A percentile compares a stretch with the other conserved stretches of the same genome.
Conservation (phyloP, 2,113 vertebrate genomes). For the Enhydra lutris region DNA sequence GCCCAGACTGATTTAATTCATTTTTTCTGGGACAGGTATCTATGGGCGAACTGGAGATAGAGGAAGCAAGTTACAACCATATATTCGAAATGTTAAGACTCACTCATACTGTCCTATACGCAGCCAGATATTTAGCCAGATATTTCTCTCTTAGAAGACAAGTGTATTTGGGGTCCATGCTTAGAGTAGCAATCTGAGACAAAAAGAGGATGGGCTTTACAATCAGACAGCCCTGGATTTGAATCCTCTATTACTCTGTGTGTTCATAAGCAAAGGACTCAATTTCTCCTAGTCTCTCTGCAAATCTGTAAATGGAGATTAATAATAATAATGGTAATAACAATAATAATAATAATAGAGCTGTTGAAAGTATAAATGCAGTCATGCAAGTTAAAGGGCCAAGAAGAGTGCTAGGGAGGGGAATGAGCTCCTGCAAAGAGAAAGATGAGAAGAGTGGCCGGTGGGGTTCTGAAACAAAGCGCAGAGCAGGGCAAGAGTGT, state of each 20-base stretch:
- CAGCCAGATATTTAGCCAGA: neutral
- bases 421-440: neutral
- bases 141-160: neutral
- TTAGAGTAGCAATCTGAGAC: neutral
- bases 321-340: neutral
- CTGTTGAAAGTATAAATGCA: neutral
- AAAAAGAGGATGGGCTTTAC: neutral
- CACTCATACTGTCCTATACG: neutral
- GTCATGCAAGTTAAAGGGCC: neutral
- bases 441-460: neutral
- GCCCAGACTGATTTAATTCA: neutral
- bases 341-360: neutral
- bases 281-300: neutral
- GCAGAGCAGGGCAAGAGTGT: fast-evolving
- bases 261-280: neutral
- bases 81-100: neutral
- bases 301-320: neutral
- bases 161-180: neutral
- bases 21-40: neutral
- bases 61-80: neutral
- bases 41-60: neutral
- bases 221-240: neutral
- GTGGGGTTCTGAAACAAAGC: neutral
- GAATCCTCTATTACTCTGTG: neutral
- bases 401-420: neutral